A percentile compares a stretch with the other conserved stretches of the same genome.
These are phyloP conservation scores for Hoplodrina ambigua DNA, from an alignment of 2,888 invertebrate species.

Conservation along the genomic window DNA sequence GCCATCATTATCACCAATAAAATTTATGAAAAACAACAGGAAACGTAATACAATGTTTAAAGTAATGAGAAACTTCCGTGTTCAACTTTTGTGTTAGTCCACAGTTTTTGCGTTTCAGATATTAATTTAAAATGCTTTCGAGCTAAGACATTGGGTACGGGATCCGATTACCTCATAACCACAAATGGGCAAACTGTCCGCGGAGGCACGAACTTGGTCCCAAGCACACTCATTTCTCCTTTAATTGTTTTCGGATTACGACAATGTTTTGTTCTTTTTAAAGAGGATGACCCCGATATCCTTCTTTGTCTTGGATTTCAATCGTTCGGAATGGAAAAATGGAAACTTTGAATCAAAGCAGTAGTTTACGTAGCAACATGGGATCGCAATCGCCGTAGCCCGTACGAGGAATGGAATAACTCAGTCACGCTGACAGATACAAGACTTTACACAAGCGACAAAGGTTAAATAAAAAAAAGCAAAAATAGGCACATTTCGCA, in stretches of 20 bases:
- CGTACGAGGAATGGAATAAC: slow-evolving; percentile 52
- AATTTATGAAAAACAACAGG: slow-evolving; percentile 44
- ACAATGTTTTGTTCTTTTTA: slow-evolving; percentile 24
- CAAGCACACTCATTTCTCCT: slow-evolving; percentile 27
- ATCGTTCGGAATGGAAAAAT: slow-evolving; percentile 22
- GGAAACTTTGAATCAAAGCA: slow-evolving; percentile 35
- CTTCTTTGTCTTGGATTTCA: slow-evolving; percentile 11
- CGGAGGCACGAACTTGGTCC: slow-evolving; percentile 21
- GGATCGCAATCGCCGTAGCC: slow-evolving; percentile 9
- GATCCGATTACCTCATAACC: slow-evolving; percentile 55
- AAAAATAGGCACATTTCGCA: slow-evolving; percentile 61
- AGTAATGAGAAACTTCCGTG: slow-evolving; percentile 40
- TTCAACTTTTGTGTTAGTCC: slow-evolving; percentile 24
- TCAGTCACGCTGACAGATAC: slow-evolving; percentile 53
- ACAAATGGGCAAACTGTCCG: slow-evolving; percentile 37
- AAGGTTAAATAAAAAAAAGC: slow-evolving; percentile 60
- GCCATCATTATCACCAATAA: slow-evolving; percentile 42
- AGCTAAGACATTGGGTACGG: slow-evolving; percentile 34
- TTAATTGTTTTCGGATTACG: slow-evolving; percentile 32
- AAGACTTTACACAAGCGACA: slow-evolving; percentile 34
- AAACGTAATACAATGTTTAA: slow-evolving; percentile 38
- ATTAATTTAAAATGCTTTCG: slow-evolving; percentile 50
- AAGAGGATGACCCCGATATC: slow-evolving; percentile 13
- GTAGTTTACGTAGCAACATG: slow-evolving; percentile 44
- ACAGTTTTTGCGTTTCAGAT: slow-evolving; percentile 22